Conservation (phyloP, 2,797 vertebrate genomes). For the Pithecia hirsuta region DNA sequence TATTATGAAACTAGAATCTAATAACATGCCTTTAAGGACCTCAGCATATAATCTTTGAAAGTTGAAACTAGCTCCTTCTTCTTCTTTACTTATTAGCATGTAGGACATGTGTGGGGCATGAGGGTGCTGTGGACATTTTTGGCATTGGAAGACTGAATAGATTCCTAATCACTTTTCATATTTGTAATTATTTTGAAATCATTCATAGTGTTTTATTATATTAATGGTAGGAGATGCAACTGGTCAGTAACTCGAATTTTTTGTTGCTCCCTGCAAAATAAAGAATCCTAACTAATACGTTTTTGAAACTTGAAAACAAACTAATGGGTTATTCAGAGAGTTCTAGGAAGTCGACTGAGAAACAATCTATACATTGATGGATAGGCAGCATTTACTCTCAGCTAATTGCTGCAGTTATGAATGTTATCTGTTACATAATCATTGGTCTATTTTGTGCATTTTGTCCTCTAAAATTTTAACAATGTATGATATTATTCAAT, state of each 20-base stretch:
- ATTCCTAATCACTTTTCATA: background rate
- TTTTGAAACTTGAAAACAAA: constrained; percentile 46
- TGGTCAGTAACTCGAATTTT: background rate
- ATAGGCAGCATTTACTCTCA: background rate
- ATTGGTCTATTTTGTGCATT: background rate
- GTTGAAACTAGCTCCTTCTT: background rate
- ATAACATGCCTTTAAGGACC: background rate
- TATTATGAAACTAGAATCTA: background rate
- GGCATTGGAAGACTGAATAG: background rate
- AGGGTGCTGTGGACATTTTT: background rate
- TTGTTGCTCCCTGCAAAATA: background rate
- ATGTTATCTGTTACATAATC: background rate
- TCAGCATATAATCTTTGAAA: background rate
- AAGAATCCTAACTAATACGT: background rate
- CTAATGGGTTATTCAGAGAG: background rate
- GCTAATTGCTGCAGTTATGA: background rate
- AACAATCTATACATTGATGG: background rate
- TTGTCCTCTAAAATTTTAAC: background rate
- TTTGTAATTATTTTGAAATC: constrained; percentile 19
- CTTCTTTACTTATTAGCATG: background rate
- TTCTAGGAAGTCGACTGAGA: background rate
- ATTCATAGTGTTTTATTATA: background rate
- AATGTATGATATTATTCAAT: background rate
- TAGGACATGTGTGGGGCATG: background rate
- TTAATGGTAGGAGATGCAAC: background rate